Conservation (phyloP, 1,140 invertebrate genomes). For the Bradysia coprophila region DNA sequence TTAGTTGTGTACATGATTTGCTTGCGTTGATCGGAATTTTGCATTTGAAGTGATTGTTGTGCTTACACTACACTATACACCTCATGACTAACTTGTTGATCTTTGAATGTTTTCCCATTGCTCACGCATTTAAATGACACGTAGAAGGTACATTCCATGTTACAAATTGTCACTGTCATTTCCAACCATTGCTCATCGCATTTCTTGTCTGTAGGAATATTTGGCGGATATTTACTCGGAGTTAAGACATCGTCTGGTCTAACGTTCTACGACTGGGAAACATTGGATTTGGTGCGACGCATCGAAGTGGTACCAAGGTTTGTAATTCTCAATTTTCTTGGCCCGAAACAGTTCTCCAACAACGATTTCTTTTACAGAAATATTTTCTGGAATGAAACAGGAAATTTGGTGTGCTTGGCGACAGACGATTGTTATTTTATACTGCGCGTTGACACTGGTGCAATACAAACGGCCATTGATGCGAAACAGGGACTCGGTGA, state of each 20-base stretch:
- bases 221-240: constrained; percentile 86
- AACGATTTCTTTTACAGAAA: no score
- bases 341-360: no score
- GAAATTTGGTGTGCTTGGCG: constrained; percentile 82
- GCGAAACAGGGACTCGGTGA: constrained; percentile 61
- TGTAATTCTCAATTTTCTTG: constrained; percentile 1
- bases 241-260: constrained; percentile 86
- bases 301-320: constrained; percentile 19
- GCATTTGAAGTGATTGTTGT: no score
- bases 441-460: constrained; percentile 68
- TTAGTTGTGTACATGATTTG: constrained; percentile 5
- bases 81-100: no score
- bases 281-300: constrained; percentile 72
- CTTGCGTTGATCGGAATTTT: background rate
- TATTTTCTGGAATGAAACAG: constrained; percentile 95
- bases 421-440: constrained; percentile 96
- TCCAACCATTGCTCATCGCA: no score
- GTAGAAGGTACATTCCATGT: background rate
- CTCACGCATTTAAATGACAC: background rate
- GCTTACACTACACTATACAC: no score
- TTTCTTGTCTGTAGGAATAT: constrained; percentile 51
- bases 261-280: constrained; percentile 95
- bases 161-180: no score
- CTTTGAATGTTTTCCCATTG: no score
- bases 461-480: constrained; percentile 53